Percentiles rank a stretch among this genome's conserved stretches.
Conservation (phyloP, 92 coral and sea anemone species). For the Porites rus region DNA sequence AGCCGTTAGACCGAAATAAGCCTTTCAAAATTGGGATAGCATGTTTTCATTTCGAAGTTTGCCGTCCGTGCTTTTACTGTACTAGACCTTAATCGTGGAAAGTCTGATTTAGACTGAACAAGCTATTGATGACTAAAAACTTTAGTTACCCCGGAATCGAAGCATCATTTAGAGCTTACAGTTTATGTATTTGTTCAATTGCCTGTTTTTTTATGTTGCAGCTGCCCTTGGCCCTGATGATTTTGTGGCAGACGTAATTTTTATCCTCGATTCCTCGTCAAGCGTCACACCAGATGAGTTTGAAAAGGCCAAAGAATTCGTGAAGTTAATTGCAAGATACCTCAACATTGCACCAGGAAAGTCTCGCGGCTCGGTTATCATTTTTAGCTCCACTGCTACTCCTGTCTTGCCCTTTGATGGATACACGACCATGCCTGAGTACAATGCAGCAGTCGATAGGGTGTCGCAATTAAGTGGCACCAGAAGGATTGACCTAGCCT, state of each 20-base stretch:
- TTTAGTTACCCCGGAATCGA: no score
- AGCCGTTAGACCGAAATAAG: no score
- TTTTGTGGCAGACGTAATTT: slow-evolving; percentile 66
- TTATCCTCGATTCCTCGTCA: slow-evolving; percentile 69
- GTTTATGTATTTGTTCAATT: no score
- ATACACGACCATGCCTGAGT: slow-evolving; percentile 54
- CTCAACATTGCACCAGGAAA: slow-evolving; percentile 67
- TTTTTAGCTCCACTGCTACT: slow-evolving; percentile 52
- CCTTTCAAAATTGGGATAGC: no score
- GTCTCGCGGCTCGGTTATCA: slow-evolving; percentile 68
- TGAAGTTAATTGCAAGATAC: slow-evolving; percentile 64
- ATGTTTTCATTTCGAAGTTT: no score
- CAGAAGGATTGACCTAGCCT: slow-evolving; percentile 65
- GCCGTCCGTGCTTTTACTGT: no score
- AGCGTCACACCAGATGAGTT: slow-evolving; percentile 54
- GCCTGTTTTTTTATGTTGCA: background rate
- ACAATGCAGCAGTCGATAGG: slow-evolving; percentile 47
- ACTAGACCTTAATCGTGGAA: no score
- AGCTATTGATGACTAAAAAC: no score
- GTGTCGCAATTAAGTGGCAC: slow-evolving; percentile 53
- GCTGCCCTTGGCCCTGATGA: slow-evolving; percentile 57
- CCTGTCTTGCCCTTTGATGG: slow-evolving; percentile 54
- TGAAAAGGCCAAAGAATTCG: slow-evolving; percentile 41
- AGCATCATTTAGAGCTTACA: no score
- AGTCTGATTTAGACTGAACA: no score